Percentiles rank a stretch among this genome's conserved stretches.
phyloP scores from a whole-genome alignment of 2,113 vertebrate genomes.

The Rhagologus leucostigma region DNA sequence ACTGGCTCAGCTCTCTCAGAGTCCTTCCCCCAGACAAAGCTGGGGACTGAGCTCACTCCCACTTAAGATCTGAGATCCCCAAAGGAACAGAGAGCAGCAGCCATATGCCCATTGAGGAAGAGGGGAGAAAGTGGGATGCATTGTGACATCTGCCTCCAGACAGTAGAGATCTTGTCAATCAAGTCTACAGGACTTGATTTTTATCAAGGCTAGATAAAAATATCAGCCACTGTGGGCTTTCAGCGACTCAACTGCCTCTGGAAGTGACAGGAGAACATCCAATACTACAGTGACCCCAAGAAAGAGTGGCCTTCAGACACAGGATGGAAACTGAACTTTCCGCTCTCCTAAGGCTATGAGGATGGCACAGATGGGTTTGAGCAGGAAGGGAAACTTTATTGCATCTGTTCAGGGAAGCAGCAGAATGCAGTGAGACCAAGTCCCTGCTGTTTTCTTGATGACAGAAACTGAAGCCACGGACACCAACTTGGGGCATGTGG shows the following conservation, averaged over 20 bases:
- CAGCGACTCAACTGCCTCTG: neutral
- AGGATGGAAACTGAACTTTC: neutral
- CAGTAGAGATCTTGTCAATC: neutral
- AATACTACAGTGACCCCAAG: neutral
- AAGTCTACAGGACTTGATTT: neutral
- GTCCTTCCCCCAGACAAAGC: neutral
- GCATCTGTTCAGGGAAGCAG: neutral
- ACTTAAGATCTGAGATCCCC: neutral
- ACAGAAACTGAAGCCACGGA: neutral
- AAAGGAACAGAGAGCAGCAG: neutral
- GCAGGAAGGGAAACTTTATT: neutral
- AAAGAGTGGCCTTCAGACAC: neutral
- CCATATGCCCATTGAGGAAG: neutral
- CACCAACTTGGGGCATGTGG: neutral
- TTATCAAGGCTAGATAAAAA: slow-evolving; percentile 21
- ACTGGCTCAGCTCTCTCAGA: neutral
- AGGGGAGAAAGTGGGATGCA: neutral
- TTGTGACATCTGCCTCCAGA: slow-evolving; percentile 30
- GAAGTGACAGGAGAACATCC: neutral
- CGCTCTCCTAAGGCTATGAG: fast-evolving
- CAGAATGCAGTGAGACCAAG: neutral
- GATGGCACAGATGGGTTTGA: neutral
- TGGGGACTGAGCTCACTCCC: neutral
- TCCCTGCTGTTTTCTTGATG: neutral
- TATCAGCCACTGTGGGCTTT: neutral